These are phyloP conservation scores for Drosophila paramelanica DNA, from an alignment of 2,888 invertebrate genomes.

Conservation along the genomic window DNA sequence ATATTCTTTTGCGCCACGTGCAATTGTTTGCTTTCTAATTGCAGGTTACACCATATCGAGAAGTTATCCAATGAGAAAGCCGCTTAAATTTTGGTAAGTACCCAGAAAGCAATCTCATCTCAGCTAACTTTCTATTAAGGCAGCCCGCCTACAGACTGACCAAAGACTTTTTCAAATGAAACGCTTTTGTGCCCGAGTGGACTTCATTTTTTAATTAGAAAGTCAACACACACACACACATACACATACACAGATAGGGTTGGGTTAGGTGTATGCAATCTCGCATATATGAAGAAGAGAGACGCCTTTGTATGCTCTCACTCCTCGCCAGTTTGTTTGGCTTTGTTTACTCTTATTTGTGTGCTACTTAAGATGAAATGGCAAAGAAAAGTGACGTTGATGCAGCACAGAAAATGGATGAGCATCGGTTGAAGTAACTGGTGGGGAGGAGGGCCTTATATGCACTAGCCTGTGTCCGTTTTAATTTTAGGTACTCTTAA, in stretches of 20 bases:
- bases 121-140: conserved; percentile 22
- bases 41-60: conserved; percentile 85
- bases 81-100: conserved; percentile 84
- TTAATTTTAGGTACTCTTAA: conserved; percentile 70
- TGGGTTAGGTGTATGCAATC: neutral
- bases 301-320: conserved; percentile 56
- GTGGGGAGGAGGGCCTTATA: neutral
- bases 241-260: neutral
- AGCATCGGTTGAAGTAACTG: conserved; percentile 1
- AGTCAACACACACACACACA: conserved; percentile 55
- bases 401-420: conserved; percentile 22
- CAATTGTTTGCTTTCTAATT: conserved; percentile 75
- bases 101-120: conserved; percentile 4
- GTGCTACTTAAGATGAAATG: conserved; percentile 80
- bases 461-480: conserved; percentile 65
- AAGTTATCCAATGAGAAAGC: conserved; percentile 85
- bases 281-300: conserved; percentile 32
- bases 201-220: conserved; percentile 77
- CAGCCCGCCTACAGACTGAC: conserved; percentile 10
- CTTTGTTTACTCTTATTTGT: conserved; percentile 67
- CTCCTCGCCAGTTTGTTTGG: conserved; percentile 46
- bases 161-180: conserved; percentile 40
- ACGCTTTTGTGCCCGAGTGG: conserved; percentile 57
- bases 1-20: conserved; percentile 75
- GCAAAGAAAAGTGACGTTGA: conserved; percentile 74